These are phyloP conservation scores for Choristoneura rosaceana DNA, from an alignment of 2,888 invertebrate species.

Conservation along the genomic window DNA sequence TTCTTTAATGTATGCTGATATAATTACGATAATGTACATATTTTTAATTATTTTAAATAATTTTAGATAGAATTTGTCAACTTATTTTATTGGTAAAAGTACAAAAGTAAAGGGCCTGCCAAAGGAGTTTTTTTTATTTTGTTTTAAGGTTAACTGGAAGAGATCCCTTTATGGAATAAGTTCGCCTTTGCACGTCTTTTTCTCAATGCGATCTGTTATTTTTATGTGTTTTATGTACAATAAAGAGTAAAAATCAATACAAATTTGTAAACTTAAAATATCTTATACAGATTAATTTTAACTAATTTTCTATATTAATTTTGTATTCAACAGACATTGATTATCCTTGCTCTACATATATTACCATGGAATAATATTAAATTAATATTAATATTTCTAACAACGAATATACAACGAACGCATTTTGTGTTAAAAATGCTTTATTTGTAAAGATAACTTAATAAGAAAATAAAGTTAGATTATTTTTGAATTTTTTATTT, in stretches of 20 bases:
- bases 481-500: slow-evolving; percentile 16
- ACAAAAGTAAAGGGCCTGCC: slow-evolving; percentile 29
- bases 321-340: background rate
- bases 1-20: slow-evolving; percentile 3
- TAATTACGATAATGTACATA: slow-evolving; percentile 30
- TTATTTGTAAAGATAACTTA: slow-evolving; percentile 14
- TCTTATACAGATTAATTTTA: slow-evolving; percentile 4
- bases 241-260: too few relatives aligned
- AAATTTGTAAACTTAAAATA: slow-evolving; percentile 6
- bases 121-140: slow-evolving; percentile 18
- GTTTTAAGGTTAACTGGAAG: too few relatives aligned
- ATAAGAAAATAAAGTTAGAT: slow-evolving; percentile 35
- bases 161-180: too few relatives aligned
- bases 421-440: slow-evolving; percentile 16
- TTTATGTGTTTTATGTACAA: too few relatives aligned
- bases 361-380: slow-evolving; percentile 21
- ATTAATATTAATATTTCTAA: slow-evolving; percentile 13
- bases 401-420: slow-evolving; percentile 39
- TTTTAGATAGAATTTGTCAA: slow-evolving; percentile 9
- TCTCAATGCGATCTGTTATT: too few relatives aligned
- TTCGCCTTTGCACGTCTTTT: too few relatives aligned
- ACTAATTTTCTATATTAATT: background rate
- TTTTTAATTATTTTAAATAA: slow-evolving; percentile 12
- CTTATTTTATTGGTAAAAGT: slow-evolving; percentile 23
- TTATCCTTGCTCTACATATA: slow-evolving; percentile 5